Evolutionary conservation across 2,888 invertebrate genomes (phyloP), one percentile per base, ranked within the genome.

Genomic region (Kuschelorhynchus macadamiae): DNA sequence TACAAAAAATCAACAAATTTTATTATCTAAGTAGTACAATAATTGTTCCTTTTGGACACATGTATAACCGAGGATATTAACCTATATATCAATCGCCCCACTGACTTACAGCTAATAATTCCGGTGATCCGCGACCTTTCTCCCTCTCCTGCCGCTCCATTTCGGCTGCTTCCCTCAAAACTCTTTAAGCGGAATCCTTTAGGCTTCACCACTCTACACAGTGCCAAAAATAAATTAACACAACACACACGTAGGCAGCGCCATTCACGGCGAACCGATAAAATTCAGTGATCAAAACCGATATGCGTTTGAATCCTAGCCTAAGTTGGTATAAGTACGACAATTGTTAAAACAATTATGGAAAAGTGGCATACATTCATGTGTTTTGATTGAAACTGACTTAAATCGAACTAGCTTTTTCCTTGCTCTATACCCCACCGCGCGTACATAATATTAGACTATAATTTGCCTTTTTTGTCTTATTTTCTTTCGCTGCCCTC

Each of bases 301-400:
- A 50, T 16, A 18, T 32, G 61, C 42, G 41, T 41, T 44, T 44
- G n/a, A n/a, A n/a, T n/a, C n/a, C n/a, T n/a, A 11, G 12, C 21
- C 41, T 36, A 5, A 17, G 30, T 21, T 25, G n/a, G 21, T 30
- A 9, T 42, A 21, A 41, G 3, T 33, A 14, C 41, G 46, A 20
- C 17, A 36, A 36, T 25, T 55, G 5, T 53, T 53, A 25, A 57
- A 56, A 72, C 72, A 76, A 77, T 77, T 77, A 42, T 30, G 44
- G 67, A 72, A 71, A 73, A 68, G 55, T 76, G 78, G 79, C 79
- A 81, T 77, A 78, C 83, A 83, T 82, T 82, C 81, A 82, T 81
- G 80, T 81, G 83, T 83, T 83, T 83, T 84, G 84, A 84, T 84
- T 82, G 82, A 81, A 83, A 84, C 84, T 84, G 84, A 84, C 83